phyloP scores from a whole-genome alignment of 2,113 vertebrate species.

The Rhinolophus ferrumequinum region DNA sequence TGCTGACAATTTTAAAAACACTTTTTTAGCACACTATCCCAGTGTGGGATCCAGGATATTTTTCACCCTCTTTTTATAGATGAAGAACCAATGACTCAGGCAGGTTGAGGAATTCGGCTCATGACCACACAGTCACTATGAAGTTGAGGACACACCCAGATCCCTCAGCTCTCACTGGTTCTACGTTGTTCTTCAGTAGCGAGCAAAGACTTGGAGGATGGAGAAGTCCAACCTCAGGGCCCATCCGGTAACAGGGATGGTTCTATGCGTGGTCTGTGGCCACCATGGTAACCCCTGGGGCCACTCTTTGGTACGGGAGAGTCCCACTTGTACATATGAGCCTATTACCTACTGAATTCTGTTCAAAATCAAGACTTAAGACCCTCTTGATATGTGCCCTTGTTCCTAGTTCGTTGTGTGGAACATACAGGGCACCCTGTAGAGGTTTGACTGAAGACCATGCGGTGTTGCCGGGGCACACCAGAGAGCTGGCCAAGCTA shows the following conservation, averaged over 20 bases:
- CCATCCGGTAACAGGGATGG: background rate
- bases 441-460: background rate
- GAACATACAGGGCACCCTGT: background rate
- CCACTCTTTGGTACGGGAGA: background rate
- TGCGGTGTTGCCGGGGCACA: background rate
- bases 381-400: background rate
- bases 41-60: background rate
- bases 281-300: background rate
- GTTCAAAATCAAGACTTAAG: background rate
- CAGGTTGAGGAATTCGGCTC: background rate
- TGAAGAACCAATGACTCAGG: background rate
- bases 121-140: background rate
- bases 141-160: background rate
- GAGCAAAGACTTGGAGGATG: background rate
- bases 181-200: background rate
- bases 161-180: background rate
- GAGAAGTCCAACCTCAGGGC: background rate
- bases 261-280: background rate
- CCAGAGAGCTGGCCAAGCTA: background rate
- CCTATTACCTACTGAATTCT: background rate
- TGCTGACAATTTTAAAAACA: background rate
- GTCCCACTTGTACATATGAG: background rate
- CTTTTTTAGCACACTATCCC: background rate
- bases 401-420: background rate
- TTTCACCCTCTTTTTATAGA: slow-evolving; percentile 24